A percentile compares a stretch with the other conserved stretches of the same genome.
phyloP scores from a whole-genome alignment of 2,888 invertebrate species.

The Malthinus flaveolus region DNA sequence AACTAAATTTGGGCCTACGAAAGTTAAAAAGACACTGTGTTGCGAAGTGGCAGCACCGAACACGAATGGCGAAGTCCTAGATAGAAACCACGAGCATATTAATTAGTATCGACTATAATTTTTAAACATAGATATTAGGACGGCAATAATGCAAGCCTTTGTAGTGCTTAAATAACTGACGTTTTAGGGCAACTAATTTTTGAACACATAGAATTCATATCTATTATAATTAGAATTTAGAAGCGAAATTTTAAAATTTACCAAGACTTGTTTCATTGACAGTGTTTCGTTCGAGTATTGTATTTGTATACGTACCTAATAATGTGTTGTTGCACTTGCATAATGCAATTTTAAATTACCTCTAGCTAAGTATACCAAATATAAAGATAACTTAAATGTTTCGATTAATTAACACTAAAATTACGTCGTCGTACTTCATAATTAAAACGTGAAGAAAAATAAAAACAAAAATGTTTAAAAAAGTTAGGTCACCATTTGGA shows the following conservation, averaged over 20 bases:
- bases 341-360: slow-evolving; percentile 17
- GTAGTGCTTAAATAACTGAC: slow-evolving; percentile 18
- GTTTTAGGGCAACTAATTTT: slow-evolving; percentile 22
- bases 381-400: slow-evolving; percentile 11
- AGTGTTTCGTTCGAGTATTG: slow-evolving; percentile 3
- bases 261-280: neutral
- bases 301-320: neutral
- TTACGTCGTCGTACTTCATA: no score
- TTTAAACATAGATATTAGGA: slow-evolving; percentile 19
- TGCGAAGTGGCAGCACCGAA: slow-evolving; percentile 45
- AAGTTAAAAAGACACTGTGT: slow-evolving; percentile 48
- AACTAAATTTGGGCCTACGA: slow-evolving; percentile 47
- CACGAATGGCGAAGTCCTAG: slow-evolving; percentile 27
- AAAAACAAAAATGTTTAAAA: slow-evolving; percentile 6
- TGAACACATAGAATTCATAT: slow-evolving; percentile 21
- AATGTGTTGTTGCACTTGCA: slow-evolving; percentile 19
- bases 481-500: slow-evolving; percentile 12
- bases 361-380: slow-evolving; percentile 22
- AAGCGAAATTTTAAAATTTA: slow-evolving; percentile 9
- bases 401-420: slow-evolving; percentile 9
- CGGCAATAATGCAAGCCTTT: slow-evolving; percentile 27
- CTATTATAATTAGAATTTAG: slow-evolving; percentile 13
- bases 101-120: slow-evolving; percentile 14
- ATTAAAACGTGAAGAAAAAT: no score
- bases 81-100: slow-evolving; percentile 16